These are phyloP conservation scores for Acrobeloides nanus DNA, from an alignment of 2,888 invertebrate genomes.

Conservation along the genomic window DNA sequence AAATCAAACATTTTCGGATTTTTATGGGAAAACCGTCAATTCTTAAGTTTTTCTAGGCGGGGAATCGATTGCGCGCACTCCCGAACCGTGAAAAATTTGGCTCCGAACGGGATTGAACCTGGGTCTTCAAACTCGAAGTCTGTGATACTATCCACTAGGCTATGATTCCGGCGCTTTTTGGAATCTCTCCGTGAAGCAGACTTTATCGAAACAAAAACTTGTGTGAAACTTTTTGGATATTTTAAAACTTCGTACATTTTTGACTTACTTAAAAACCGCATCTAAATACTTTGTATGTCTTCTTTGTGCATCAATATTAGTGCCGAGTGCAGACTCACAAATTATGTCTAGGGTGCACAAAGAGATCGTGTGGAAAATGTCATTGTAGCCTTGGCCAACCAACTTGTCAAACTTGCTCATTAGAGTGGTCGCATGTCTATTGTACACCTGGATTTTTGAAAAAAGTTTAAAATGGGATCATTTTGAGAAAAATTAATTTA, in stretches of 20 bases:
- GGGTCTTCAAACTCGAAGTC: no score
- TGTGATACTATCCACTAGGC: no score
- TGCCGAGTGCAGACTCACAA: conserved; percentile 54
- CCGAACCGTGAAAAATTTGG: no score
- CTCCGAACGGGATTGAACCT: no score
- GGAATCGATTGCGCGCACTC: no score
- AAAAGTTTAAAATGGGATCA: conserved; percentile 2
- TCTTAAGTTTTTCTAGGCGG: no score
- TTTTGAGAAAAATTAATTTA: no score
- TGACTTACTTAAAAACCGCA: conserved; percentile 39
- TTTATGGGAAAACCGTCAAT: no score
- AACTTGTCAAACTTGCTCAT: conserved; percentile 33
- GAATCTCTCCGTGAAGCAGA: no score
- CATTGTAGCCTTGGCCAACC: conserved; percentile 26
- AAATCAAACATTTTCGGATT: no score
- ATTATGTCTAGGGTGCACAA: conserved; percentile 58
- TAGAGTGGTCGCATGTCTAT: conserved; percentile 55
- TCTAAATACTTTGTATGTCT: conserved; percentile 44
- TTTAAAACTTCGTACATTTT: background rate
- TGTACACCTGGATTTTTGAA: conserved; percentile 54
- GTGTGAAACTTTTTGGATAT: background rate
- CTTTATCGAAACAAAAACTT: background rate
- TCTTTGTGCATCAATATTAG: conserved; percentile 46
- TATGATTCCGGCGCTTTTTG: no score
- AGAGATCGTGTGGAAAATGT: conserved; percentile 45